Evolutionary conservation across 2,888 invertebrate species (phyloP), one percentile per base, ranked within the genome.

Genomic region (Nemotelus nigrinus): DNA sequence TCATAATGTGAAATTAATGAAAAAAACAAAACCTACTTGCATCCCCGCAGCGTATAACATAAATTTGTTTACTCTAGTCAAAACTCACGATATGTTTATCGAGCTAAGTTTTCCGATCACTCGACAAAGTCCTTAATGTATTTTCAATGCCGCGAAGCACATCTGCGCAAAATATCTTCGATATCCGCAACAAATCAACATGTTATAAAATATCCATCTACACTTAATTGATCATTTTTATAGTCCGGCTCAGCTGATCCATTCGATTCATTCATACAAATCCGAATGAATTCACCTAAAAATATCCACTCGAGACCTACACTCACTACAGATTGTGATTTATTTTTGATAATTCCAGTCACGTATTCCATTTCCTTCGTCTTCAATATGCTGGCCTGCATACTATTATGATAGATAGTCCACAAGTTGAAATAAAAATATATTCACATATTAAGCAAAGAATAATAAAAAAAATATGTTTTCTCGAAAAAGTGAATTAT

Each of bases 141-240:
- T 25, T 25, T 25, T 25, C 25, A 25, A 25, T 25, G 25, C 25
- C 25, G 0, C 25, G 25, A 25, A 25, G 25, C 25, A 25, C 25
- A 25, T 25, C 25, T 25, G 25, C 25, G 25, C 25, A 25, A 25
- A 25, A 25, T 50, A 50, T 50, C 50, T 50, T 50, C 5, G 8
- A 50, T 50, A 5, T 50, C 8, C 60, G 60, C 41, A 60, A 7
- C 60, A n/a, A 39, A 60, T 60, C 60, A 60, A 60, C 60, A 60
- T 2, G 39, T 60, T 60, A 60, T 60, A 60, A 60, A 60, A 25
- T 41, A 41, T 60, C 5, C 50, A 5, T 50, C 50, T 4, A 25
- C n/a, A 60, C 60, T 60, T 41, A 10, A 60, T 60, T 60, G 41
- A 60, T 60, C 60, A 60, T 60, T 60, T 60, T 60, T 60, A 60